A percentile compares a stretch with the other conserved stretches of the same genome.
phyloP scores from a whole-genome alignment of 2,888 invertebrate species.

The Agrypnus murinus region DNA sequence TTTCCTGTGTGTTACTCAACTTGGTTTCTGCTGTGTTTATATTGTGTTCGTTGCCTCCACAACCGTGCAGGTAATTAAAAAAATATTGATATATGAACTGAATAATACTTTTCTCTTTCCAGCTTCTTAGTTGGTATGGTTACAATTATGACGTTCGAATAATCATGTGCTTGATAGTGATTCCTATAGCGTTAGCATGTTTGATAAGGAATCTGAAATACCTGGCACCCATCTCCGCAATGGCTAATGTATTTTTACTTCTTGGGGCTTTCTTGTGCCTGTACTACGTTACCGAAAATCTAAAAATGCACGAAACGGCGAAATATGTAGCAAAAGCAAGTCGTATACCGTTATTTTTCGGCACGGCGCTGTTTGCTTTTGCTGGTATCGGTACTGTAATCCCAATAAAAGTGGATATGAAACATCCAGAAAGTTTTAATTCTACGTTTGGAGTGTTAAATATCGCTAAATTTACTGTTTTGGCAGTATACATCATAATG shows the following conservation, averaged over 20 bases:
- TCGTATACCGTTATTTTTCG: slow-evolving; percentile 90
- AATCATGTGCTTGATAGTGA: slow-evolving; percentile 82
- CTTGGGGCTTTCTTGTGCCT: slow-evolving; percentile 85
- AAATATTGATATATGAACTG: too few relatives aligned
- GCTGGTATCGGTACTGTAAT: slow-evolving; percentile 95
- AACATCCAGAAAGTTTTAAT: slow-evolving; percentile 84
- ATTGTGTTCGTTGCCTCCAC: not conserved
- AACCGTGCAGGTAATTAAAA: not conserved
- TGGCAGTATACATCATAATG: slow-evolving; percentile 83
- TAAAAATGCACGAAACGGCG: slow-evolving; percentile 79
- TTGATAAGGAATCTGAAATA: slow-evolving; percentile 85
- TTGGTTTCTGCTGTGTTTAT: slow-evolving; percentile 13
- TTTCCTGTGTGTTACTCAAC: slow-evolving; percentile 2
- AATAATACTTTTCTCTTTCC: too few relatives aligned
- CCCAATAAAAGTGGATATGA: slow-evolving; percentile 95
- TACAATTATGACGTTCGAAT: slow-evolving; percentile 80
- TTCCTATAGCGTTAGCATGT: slow-evolving; percentile 83
- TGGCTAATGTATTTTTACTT: slow-evolving; percentile 86
- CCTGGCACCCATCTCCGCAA: slow-evolving; percentile 84
- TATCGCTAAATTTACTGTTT: slow-evolving; percentile 89
- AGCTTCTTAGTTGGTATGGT: too few relatives aligned
- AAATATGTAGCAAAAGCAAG: slow-evolving; percentile 76
- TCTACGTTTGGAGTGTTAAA: slow-evolving; percentile 90
- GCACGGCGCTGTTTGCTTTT: slow-evolving; percentile 96
- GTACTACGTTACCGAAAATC: slow-evolving; percentile 82